phyloP scores from a whole-genome alignment of 2,113 vertebrate species.

The Labeo rohita region DNA sequence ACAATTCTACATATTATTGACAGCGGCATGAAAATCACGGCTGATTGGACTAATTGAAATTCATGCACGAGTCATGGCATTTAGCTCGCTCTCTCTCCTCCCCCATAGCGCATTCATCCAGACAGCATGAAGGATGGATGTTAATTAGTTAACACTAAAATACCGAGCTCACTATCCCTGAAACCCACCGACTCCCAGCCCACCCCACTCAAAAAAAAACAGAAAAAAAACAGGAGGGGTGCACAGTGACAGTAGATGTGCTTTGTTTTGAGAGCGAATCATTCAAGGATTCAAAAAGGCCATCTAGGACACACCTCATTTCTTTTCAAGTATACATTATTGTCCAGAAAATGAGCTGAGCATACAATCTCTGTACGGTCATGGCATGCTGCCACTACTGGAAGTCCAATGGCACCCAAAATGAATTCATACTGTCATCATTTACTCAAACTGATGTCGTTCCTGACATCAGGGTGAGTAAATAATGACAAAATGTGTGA shows the following conservation, averaged over 20 bases:
- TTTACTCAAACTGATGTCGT: neutral
- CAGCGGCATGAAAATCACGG: constrained; percentile 46
- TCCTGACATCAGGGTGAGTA: neutral
- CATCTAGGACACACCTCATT: constrained; percentile 36
- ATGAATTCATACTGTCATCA: neutral
- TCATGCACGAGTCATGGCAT: constrained; percentile 72
- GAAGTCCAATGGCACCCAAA: neutral
- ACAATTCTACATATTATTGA: constrained; percentile 58
- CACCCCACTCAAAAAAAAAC: neutral
- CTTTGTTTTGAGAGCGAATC: constrained; percentile 15
- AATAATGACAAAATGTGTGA: neutral
- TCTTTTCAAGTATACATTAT: constrained; percentile 50
- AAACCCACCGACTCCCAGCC: neutral
- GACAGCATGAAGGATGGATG: constrained; percentile 54
- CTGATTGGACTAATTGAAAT: constrained; percentile 63
- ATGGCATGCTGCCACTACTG: neutral
- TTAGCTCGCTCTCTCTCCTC: constrained; percentile 58
- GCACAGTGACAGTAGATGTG: neutral
- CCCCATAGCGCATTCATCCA: constrained; percentile 57
- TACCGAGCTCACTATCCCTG: constrained; percentile 29
- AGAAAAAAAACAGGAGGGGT: neutral
- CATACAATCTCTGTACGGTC: neutral
- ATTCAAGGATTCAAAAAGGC: constrained; percentile 23
- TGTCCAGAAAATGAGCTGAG: constrained; percentile 63
- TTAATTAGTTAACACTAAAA: constrained; percentile 63